Percentiles rank a stretch among this genome's conserved stretches.
These are phyloP conservation scores for Bagarius yarrelli DNA, from an alignment of 2,113 vertebrate species.

Conservation along the genomic window DNA sequence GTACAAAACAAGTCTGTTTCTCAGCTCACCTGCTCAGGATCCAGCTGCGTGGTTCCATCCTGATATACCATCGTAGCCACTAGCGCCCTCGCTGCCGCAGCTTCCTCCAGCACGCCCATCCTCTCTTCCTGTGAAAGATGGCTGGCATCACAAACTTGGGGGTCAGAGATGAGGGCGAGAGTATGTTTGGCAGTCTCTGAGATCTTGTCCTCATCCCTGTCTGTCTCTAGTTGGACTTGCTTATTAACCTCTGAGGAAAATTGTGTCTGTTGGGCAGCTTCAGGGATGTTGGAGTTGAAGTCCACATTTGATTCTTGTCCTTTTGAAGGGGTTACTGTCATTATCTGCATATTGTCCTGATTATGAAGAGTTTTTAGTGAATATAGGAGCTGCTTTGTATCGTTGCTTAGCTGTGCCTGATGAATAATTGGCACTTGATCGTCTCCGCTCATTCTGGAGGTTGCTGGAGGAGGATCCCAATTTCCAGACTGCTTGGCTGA, in stretches of 20 bases:
- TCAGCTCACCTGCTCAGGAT: constrained; percentile 70
- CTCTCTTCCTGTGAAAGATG: constrained; percentile 68
- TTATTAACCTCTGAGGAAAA: constrained; percentile 1
- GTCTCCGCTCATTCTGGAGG: background rate
- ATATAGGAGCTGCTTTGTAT: background rate
- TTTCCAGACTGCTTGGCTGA: constrained; percentile 22
- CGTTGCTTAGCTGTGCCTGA: background rate
- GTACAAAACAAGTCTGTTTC: background rate
- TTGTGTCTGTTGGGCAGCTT: background rate
- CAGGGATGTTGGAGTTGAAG: background rate
- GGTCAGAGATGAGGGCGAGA: constrained; percentile 59
- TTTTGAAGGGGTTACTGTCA: background rate
- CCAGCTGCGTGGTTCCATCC: constrained; percentile 83
- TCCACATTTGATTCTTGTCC: background rate
- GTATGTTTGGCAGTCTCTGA: constrained; percentile 14
- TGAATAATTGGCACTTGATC: background rate
- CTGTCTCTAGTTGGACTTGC: constrained; percentile 12
- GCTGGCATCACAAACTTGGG: constrained; percentile 68
- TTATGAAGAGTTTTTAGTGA: background rate
- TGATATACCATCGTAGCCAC: constrained; percentile 79
- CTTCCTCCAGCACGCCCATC: constrained; percentile 63
- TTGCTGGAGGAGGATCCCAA: constrained; percentile 49
- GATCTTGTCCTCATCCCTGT: background rate
- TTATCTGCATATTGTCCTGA: background rate
- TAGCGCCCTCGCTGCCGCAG: constrained; percentile 64